A percentile compares a stretch with the other conserved stretches of the same genome.
Conservation (phyloP, 2,888 invertebrate genomes). For the Stictocephala bisonia region DNA sequence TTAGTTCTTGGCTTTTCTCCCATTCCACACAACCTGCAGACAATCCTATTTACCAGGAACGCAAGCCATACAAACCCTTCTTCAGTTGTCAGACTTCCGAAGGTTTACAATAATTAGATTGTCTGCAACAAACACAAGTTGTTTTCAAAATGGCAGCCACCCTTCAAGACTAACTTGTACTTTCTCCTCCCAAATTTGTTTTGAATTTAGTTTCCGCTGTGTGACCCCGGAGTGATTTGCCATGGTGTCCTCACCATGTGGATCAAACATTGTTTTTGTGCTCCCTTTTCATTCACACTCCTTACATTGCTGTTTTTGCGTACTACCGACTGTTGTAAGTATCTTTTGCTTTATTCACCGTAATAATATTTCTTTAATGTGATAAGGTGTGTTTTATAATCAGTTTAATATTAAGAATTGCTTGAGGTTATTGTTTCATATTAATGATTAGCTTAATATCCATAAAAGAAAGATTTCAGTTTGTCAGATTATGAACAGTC, state of each 20-base stretch:
- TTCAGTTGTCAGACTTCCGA: constrained; percentile 15
- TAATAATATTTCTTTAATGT: too few species aligned
- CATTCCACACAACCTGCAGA: too few species aligned
- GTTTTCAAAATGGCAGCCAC: constrained; percentile 37
- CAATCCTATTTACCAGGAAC: constrained; percentile 20
- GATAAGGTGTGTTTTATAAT: too few species aligned
- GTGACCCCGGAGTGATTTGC: constrained; percentile 1
- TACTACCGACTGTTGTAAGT: constrained; percentile 38
- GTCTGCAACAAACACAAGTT: neutral
- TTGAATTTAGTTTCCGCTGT: constrained; percentile 8
- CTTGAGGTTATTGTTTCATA: too few species aligned
- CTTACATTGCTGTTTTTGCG: constrained; percentile 5
- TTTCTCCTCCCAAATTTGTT: neutral
- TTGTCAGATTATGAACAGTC: too few species aligned
- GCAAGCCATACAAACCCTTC: constrained; percentile 18
- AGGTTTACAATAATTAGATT: constrained; percentile 32
- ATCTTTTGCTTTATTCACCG: constrained; percentile 32
- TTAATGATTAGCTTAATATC: too few species aligned
- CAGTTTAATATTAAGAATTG: too few species aligned
- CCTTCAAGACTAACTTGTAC: neutral
- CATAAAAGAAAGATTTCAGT: too few species aligned
- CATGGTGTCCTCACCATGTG: constrained; percentile 28
- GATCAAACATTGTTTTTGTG: neutral
- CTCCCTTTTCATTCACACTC: neutral
- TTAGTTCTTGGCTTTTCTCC: constrained; percentile 25